These are phyloP conservation scores for Hyppa rectilinea DNA, from an alignment of 2,888 invertebrate species.

Conservation along the genomic window DNA sequence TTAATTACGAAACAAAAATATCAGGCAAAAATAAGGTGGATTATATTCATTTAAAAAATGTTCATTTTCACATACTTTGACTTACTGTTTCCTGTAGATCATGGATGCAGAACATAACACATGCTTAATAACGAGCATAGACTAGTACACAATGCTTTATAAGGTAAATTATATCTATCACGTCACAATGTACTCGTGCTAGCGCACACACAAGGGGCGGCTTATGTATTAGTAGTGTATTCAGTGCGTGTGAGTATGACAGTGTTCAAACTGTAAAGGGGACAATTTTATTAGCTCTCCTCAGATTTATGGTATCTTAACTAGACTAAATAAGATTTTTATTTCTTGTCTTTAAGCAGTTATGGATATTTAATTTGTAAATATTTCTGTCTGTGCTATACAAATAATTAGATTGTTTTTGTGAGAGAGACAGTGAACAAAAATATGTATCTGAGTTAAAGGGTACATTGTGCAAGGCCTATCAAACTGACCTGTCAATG, in stretches of 20 bases:
- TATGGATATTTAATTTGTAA: conserved; percentile 26
- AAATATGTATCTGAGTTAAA: conserved; percentile 47
- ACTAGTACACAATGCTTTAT: conserved; percentile 81
- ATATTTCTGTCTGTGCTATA: conserved; percentile 45
- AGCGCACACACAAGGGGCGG: conserved; percentile 85
- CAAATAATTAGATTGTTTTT: conserved; percentile 28
- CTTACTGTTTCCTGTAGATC: conserved; percentile 95
- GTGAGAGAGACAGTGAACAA: conserved; percentile 52
- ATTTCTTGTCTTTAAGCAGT: conserved; percentile 35
- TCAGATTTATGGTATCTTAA: conserved; percentile 20
- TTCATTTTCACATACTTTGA: conserved; percentile 89
- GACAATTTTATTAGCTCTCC: conserved; percentile 16
- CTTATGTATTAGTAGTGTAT: conserved; percentile 62
- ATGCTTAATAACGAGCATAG: conserved; percentile 88
- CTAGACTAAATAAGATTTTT: conserved; percentile 8
- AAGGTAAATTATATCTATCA: conserved; percentile 67
- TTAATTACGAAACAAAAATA: conserved; percentile 82
- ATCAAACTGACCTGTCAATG: conserved; percentile 97
- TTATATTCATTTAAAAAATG: conserved; percentile 75
- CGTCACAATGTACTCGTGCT: conserved; percentile 70
- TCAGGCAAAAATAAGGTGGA: conserved; percentile 82
- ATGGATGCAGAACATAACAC: conserved; percentile 91
- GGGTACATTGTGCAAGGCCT: conserved; percentile 72
- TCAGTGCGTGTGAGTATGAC: conserved; percentile 40
- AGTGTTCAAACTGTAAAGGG: conserved; percentile 35